These are phyloP conservation scores for Pteruthius melanotis DNA, from an alignment of 2,113 vertebrate genomes.

Conservation along the genomic window DNA sequence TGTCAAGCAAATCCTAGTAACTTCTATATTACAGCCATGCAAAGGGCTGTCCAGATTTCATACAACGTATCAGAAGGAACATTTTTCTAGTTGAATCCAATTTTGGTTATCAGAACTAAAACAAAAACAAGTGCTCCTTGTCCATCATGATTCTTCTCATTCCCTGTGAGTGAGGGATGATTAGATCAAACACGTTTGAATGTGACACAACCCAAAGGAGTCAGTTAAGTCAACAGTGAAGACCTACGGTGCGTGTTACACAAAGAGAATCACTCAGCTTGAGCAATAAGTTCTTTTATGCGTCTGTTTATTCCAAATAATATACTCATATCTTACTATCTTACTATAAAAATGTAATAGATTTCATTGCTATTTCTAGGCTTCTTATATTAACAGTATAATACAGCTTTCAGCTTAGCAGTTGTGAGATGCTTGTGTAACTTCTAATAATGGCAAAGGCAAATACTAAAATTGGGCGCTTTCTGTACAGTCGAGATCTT, in stretches of 20 bases:
- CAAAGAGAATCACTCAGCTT: not conserved
- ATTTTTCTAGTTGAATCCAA: not conserved
- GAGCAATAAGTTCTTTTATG: not conserved
- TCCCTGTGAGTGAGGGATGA: not conserved
- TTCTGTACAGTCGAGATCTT: not conserved
- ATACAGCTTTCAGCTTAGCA: not conserved
- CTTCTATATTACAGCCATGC: not conserved
- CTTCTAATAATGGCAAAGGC: not conserved
- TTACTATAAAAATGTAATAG: not conserved
- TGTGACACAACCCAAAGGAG: not conserved
- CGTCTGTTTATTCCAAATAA: not conserved
- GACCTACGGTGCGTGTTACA: not conserved
- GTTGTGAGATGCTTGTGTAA: not conserved
- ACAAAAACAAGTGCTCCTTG: not conserved
- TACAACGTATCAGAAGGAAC: not conserved
- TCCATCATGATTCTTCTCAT: not conserved
- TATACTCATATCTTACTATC: not conserved
- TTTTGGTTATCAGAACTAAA: not conserved
- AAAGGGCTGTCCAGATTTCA: not conserved
- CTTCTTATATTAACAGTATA: not conserved
- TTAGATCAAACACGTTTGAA: not conserved
- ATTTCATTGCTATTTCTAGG: not conserved
- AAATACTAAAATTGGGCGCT: not conserved
- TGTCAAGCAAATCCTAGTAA: not conserved
- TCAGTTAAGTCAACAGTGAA: not conserved